phyloP scores from a whole-genome alignment of 1,140 invertebrate species.

The Parapsyche elsis region DNA sequence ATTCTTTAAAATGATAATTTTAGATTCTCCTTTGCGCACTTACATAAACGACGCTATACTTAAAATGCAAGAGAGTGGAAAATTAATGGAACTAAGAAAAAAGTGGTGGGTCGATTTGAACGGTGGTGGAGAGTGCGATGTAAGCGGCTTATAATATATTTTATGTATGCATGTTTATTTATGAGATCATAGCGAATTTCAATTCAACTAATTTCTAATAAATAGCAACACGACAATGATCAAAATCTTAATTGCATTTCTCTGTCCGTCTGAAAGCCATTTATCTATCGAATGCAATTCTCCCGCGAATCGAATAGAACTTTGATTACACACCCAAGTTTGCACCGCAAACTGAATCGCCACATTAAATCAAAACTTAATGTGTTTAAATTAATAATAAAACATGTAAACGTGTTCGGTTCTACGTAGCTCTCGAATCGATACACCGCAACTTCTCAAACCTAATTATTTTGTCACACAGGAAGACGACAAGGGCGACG shows the following conservation, averaged over 20 bases:
- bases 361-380: neutral
- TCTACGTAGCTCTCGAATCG: too few species aligned
- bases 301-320: too few species aligned
- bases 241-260: neutral
- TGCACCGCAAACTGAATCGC: neutral
- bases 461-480: neutral
- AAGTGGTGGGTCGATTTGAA: constrained; percentile 82
- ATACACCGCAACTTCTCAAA: too few species aligned
- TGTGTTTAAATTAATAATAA: too few species aligned
- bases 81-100: constrained; percentile 75
- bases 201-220: too few species aligned
- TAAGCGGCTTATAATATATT: constrained; percentile 53
- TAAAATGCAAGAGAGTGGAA: constrained; percentile 79
- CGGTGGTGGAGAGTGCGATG: constrained; percentile 62
- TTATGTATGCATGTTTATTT: neutral
- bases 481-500: constrained; percentile 9
- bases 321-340: neutral
- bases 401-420: too few species aligned
- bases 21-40: constrained; percentile 77
- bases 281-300: too few species aligned
- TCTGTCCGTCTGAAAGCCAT: neutral
- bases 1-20: neutral
- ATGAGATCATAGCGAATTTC: neutral
- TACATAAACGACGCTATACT: constrained; percentile 77
- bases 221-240: neutral